Base-by-base conservation (phyloP, 1,140 invertebrate species). In the Leptinotarsa defecta region DNA sequence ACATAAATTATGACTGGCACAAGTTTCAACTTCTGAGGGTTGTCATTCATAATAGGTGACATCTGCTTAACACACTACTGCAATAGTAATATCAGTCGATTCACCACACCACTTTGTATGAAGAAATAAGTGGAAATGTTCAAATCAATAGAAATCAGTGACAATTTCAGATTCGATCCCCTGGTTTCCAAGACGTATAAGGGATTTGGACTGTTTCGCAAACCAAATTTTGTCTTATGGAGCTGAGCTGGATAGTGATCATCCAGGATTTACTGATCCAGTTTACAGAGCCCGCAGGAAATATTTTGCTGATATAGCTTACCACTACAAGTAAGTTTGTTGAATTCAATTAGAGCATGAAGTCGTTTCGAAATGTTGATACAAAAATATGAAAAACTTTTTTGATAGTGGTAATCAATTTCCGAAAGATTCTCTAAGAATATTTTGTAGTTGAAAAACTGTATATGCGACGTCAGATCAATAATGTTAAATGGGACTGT, bases 161-260 rank as follows among this genome's bases (percentile, higher is more conserved):
- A 34, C 6, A 43, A 43, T 43, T 86, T 65, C 85, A 89, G 93
- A 91, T 76, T 91, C 93, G 52, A 94, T 98, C 5, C 98, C 98
- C 2, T 99, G 98, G 98, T 99, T 99, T 86, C 98, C 98, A 6
- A 89, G 94, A 22, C 92, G 95, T 80, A 98, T 99, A 71, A 90
- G 93, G 52, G 98, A 99, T 82, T 88, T 99, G 79, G 98, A 99
- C 86, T 91, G 93, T 75, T 99, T 99, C 86, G 96, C 98, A 19
- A 98, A 99, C 87, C 96, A 98, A 85, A 98, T 99, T 82, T 86
- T 99, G 5, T 96, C 95, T 13, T 99, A 99, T 83, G 98, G 98
- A 0, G 88, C 96, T 0, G 98, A 99, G 84, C 86, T 99, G 61
- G 96, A 99, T 81, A 86, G 94, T 5, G 97, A 99, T 86, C 98